Evolutionary conservation across 2,888 invertebrate species (phyloP), one percentile per base, ranked within the genome.

Genomic region (Zhuqinia jingwanae): DNA sequence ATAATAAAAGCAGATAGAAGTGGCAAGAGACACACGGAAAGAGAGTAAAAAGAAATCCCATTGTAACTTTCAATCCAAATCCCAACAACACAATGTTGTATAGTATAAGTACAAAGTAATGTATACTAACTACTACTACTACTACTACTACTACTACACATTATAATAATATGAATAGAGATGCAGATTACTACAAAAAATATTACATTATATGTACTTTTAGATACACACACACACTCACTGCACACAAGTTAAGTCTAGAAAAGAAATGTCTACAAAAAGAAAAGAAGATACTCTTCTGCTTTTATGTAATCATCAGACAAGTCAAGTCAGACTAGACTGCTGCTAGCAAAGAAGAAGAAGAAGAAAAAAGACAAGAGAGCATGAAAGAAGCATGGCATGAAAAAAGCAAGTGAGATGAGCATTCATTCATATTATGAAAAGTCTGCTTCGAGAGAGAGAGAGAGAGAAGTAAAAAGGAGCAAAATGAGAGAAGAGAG

Each of bases 391-490:
- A 30, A 60, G 17, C 60, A 27, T 27, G 22, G 56, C n/a, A 58
- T 30, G 56, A n/a, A n/a, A 76, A 53, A 65, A 50, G 53, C 6
- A 10, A 8, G n/a, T n/a, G 63, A 36, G 77, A 78, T 65, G 42
- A 36, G 36, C 27, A 27, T 30, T 63, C 79, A 79, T 79, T 79
- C 79, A 79, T 79, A 79, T 68, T 79, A 79, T 68, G 65, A 65
- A 42, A 79, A 68, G 68, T 53, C 30, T 20, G n/a, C n/a, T n/a
- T n/a, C n/a, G n/a, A n/a, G n/a, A n/a, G n/a, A n/a, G 36, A 79
- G 79, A 68, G 36, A 36, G 36, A n/a, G 36, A 36, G 53, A 79
- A 79, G 68, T 36, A 65, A 36, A 65, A 36, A 68, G 79, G 27
- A 68, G 65, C 65, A 27, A 53, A n/a, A n/a, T n/a, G 20, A 50